phyloP scores from a whole-genome alignment of 2,797 vertebrate genomes.

The Pantherophis alleghaniensis region DNA sequence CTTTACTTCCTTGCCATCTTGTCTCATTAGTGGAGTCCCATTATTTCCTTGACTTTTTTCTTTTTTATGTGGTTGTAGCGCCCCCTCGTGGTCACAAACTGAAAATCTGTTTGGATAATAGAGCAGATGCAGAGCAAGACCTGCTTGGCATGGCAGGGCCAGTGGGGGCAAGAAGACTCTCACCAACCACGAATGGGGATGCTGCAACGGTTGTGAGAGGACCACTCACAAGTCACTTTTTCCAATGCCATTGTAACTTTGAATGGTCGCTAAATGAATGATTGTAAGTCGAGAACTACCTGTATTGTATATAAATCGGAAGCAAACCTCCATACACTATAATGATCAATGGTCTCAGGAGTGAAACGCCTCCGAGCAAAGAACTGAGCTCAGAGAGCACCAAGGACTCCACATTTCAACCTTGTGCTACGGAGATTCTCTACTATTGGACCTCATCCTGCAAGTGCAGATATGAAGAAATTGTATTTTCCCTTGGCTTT shows the following conservation, averaged over 20 bases:
- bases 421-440: neutral
- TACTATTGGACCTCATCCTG: neutral
- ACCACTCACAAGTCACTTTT: neutral
- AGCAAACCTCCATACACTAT: neutral
- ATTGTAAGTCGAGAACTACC: neutral
- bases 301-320: neutral
- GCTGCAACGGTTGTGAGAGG: neutral
- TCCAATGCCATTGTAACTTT: neutral
- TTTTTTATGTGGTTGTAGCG: neutral
- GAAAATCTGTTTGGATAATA: no score
- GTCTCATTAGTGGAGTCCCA: neutral
- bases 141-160: neutral
- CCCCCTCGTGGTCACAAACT: neutral
- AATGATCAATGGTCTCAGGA: neutral
- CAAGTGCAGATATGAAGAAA: neutral
- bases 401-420: neutral
- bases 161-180: neutral
- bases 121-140: no score
- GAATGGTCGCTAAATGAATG: neutral
- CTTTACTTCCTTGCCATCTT: neutral
- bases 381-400: neutral
- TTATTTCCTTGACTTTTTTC: neutral
- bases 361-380: neutral
- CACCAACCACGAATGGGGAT: neutral
- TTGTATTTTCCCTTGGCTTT: neutral